Evolutionary conservation across 2,888 invertebrate genomes (phyloP).

Genomic region (Erynnis tages): DNA sequence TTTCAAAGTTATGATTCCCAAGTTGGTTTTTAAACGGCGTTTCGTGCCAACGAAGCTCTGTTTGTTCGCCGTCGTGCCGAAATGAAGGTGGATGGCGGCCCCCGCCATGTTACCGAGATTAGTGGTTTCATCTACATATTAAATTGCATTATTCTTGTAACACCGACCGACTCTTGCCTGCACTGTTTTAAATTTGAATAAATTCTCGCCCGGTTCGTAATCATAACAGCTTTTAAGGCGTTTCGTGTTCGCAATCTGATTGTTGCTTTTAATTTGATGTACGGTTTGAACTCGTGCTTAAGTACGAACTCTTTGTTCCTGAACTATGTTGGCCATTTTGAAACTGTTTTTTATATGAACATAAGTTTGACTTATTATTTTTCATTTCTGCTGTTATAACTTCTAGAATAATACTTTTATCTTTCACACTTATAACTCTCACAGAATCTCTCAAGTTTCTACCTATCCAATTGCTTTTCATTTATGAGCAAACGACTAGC

Average conservation of each 20-base stretch:
- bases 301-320: constrained; percentile 5
- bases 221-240: constrained; percentile 25
- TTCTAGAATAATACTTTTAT: no score
- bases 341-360: no score
- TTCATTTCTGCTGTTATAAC: no score
- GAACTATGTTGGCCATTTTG: background rate
- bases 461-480: no score
- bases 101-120: constrained; percentile 14
- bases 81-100: constrained; percentile 7
- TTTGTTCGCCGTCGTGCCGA: constrained; percentile 14
- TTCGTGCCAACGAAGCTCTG: constrained; percentile 31
- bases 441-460: no score
- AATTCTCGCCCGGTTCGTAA: constrained; percentile 22
- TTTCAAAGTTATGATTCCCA: constrained; percentile 32
- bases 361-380: no score
- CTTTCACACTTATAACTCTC: no score
- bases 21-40: constrained; percentile 29
- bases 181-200: constrained; percentile 28
- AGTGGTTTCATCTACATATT: constrained; percentile 28
- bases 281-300: constrained; percentile 16
- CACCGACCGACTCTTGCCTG: constrained; percentile 24
- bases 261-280: constrained; percentile 26
- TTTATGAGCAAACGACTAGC: no score
- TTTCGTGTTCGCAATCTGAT: constrained; percentile 25
- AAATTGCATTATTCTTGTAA: constrained; percentile 29